These are phyloP conservation scores for Magallana nippona DNA, from an alignment of 2,888 invertebrate genomes.

Conservation along the genomic window DNA sequence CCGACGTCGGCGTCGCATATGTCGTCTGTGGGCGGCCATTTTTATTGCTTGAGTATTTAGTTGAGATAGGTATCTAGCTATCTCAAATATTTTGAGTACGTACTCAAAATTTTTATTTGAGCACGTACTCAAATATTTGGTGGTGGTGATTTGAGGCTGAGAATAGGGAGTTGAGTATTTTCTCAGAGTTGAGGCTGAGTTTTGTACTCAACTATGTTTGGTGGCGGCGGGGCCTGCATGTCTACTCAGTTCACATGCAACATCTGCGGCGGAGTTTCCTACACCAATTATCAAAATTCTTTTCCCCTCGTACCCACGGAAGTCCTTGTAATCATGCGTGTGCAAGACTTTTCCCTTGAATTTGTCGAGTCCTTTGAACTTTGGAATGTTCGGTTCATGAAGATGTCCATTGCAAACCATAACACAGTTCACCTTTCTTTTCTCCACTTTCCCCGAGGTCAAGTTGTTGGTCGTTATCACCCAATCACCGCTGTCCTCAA, in stretches of 20 bases:
- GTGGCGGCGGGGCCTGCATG: no score
- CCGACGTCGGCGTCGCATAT: no score
- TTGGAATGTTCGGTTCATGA: constrained; percentile 60
- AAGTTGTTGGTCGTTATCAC: constrained; percentile 63
- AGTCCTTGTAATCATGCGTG: constrained; percentile 62
- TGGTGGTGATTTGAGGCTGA: no score
- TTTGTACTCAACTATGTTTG: no score
- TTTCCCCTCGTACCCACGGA: constrained; percentile 58
- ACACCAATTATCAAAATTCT: constrained; percentile 59
- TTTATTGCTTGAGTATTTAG: no score
- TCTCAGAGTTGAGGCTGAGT: no score
- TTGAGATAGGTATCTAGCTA: no score
- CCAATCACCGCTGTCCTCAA: constrained; percentile 72
- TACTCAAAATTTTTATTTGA: no score
- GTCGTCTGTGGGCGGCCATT: no score
- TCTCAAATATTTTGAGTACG: no score
- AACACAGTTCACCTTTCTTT: constrained; percentile 66
- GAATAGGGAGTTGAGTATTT: no score
- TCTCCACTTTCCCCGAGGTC: constrained; percentile 56
- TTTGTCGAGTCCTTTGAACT: constrained; percentile 59
- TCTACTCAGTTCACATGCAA: constrained; percentile 60
- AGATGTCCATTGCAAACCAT: constrained; percentile 73
- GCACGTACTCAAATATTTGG: no score
- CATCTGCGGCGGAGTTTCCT: constrained; percentile 62
- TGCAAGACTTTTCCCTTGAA: constrained; percentile 66